Evolutionary conservation across 2,113 vertebrate genomes (phyloP).

Genomic region (Pterophyllum scalare): DNA sequence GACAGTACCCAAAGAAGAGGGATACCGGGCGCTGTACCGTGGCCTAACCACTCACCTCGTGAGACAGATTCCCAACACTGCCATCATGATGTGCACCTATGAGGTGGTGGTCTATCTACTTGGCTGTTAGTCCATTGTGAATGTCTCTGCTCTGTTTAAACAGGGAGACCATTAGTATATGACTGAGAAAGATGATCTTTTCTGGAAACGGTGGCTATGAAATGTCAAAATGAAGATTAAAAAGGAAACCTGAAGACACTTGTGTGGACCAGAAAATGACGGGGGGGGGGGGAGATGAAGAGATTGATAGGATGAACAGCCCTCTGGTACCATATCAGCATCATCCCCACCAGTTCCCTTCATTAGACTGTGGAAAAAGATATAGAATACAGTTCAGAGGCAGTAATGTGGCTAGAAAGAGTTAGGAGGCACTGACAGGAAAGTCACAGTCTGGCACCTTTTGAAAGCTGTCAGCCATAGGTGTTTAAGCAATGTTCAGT

Average conservation of each 20-base stretch:
- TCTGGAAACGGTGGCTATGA: slow-evolving; percentile 7
- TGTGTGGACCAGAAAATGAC: slow-evolving; percentile 43
- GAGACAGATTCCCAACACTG: slow-evolving; percentile 98
- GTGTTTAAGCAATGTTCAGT: slow-evolving; percentile 49
- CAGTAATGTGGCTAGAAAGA: not conserved
- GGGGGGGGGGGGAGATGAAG: not conserved
- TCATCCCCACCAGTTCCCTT: slow-evolving; percentile 27
- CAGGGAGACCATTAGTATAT: not conserved
- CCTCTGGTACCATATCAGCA: slow-evolving; percentile 29
- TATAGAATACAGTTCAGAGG: slow-evolving; percentile 2
- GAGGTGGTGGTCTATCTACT: slow-evolving; percentile 97
- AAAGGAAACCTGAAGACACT: slow-evolving; percentile 73
- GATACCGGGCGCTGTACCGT: slow-evolving; percentile 93
- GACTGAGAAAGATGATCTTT: slow-evolving; percentile 32
- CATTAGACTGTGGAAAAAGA: not conserved
- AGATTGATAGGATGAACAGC: not conserved
- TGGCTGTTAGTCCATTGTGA: slow-evolving; percentile 81
- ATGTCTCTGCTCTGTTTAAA: slow-evolving; percentile 17
- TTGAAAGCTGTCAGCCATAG: slow-evolving; percentile 19
- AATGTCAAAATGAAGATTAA: slow-evolving; percentile 79
- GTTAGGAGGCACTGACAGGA: slow-evolving; percentile 19
- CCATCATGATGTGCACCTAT: slow-evolving; percentile 99
- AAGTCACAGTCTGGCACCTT: not conserved
- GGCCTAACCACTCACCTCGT: slow-evolving; percentile 95
- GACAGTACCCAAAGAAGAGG: slow-evolving; percentile 92